Evolutionary conservation across 2,113 vertebrate genomes (phyloP).

Genomic region (Mionectes macconnelli): DNA sequence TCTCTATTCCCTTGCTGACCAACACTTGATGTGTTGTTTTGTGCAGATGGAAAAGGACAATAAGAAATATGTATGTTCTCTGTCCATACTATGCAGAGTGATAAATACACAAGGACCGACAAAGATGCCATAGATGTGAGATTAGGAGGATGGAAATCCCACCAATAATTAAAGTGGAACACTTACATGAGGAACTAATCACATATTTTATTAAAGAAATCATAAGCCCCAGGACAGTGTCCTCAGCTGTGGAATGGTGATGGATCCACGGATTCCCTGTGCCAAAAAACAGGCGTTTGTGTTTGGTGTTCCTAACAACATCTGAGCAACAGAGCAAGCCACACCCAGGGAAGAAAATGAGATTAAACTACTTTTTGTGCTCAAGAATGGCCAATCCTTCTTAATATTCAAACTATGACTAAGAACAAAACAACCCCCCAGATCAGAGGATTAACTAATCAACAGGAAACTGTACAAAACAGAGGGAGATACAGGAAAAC

Average conservation of each 20-base stretch:
- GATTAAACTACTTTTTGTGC: background rate
- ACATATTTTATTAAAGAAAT: background rate
- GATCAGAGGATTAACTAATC: background rate
- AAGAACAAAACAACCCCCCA: background rate
- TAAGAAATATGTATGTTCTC: background rate
- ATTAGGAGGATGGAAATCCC: background rate
- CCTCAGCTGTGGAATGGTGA: background rate
- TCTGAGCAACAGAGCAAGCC: background rate
- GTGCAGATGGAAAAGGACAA: background rate
- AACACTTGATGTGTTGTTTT: background rate
- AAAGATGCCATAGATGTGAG: background rate
- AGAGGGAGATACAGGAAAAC: background rate
- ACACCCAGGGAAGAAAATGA: background rate
- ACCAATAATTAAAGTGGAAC: constrained; percentile 10
- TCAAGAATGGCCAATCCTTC: background rate
- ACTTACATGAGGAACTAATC: background rate
- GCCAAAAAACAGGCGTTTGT: background rate
- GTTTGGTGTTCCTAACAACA: background rate
- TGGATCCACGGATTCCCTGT: background rate
- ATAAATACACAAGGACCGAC: background rate
- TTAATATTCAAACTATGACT: background rate
- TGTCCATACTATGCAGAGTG: background rate
- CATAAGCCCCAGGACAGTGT: background rate
- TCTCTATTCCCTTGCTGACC: background rate
- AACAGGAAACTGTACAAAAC: background rate